phyloP scores from a whole-genome alignment of 1,140 invertebrate species.

The Pemphigus obesinymphae region DNA sequence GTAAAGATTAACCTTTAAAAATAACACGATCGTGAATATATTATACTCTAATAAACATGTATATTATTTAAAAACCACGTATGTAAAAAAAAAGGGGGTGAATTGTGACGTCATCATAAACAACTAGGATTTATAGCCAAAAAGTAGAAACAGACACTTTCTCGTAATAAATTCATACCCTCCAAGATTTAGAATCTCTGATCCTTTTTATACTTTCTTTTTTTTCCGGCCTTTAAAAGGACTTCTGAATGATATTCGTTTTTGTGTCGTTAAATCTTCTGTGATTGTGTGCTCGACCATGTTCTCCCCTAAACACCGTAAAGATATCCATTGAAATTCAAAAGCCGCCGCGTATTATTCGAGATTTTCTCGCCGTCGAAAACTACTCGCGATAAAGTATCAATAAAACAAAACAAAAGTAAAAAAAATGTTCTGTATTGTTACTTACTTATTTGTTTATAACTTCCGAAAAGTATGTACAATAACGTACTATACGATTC shows the following conservation, averaged over 20 bases:
- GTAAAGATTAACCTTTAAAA: too few species aligned
- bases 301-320: neutral
- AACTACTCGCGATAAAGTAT: neutral
- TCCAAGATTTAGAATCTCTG: neutral
- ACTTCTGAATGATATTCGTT: neutral
- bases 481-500: too few species aligned
- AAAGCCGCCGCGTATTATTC: neutral
- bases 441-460: too few species aligned
- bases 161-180: conserved; percentile 8
- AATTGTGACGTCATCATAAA: neutral
- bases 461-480: too few species aligned
- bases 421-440: neutral
- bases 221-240: neutral
- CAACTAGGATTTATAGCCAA: neutral
- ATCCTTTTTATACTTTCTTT: neutral
- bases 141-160: conserved; percentile 2
- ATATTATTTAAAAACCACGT: neutral
- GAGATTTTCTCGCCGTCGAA: neutral
- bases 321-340: conserved; percentile 3
- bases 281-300: conserved; percentile 5
- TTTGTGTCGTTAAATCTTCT: conserved; percentile 13
- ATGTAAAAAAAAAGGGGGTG: neutral
- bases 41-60: neutral
- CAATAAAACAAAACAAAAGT: neutral
- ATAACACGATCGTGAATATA: too few species aligned